These are phyloP conservation scores for Macrotis lagotis DNA, from an alignment of 2,113 vertebrate genomes.

Conservation along the genomic window DNA sequence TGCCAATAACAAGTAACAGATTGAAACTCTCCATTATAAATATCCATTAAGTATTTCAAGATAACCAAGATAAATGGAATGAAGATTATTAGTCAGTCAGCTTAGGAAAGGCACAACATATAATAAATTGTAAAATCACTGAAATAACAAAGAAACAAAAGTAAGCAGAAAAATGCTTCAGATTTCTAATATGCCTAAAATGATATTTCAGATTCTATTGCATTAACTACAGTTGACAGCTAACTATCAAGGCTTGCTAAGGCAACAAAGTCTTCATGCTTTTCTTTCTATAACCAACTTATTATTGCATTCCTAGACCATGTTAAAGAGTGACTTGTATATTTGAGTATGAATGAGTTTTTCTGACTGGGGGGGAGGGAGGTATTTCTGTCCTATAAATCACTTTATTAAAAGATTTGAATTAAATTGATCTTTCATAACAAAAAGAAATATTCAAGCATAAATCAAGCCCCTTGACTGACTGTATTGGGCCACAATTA, in stretches of 20 bases:
- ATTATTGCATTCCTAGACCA: not conserved
- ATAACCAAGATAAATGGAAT: constrained; percentile 23
- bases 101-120: constrained; percentile 16
- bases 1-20: not conserved
- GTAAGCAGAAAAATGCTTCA: not conserved
- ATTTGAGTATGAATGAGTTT: not conserved
- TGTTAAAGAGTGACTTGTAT: not conserved
- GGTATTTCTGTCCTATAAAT: not conserved
- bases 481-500: constrained; percentile 48
- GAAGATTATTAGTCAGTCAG: not conserved
- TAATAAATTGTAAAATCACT: constrained; percentile 29
- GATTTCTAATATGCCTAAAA: constrained; percentile 22
- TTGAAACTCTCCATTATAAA: not conserved
- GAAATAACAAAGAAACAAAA: constrained; percentile 27
- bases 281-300: not conserved
- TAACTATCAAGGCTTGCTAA: not conserved
- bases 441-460: not conserved
- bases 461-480: constrained; percentile 47
- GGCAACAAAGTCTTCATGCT: not conserved
- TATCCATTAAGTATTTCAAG: not conserved
- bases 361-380: not conserved
- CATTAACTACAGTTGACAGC: constrained; percentile 13
- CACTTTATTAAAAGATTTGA: not conserved
- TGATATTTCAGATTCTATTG: constrained; percentile 14
- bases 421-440: not conserved